Base-by-base conservation (phyloP, 2,113 vertebrate genomes). In the Okapia johnstoni region DNA sequence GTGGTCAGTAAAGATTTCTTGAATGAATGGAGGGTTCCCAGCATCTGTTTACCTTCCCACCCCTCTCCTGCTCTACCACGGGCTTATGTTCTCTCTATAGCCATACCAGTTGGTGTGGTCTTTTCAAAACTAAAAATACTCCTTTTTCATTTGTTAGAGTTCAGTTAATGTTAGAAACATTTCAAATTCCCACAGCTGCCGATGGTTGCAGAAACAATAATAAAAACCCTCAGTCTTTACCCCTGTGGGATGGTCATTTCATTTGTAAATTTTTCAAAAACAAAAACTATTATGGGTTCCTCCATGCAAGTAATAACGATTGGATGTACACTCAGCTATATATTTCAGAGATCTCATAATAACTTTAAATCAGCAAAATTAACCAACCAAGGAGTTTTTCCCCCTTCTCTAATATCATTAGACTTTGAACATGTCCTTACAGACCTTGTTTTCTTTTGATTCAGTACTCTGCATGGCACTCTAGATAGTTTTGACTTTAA, bases 121-220 rank as follows among this genome's bases (percentile, higher is more conserved):
- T 96, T 96, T 94, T 93, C 36, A 86, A 92, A 97, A 86, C n/a
- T 61, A n/a, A 84, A 94, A 90, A 25, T 46, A 77, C 15, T 63
- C 46, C 10, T 19, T 95, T 90, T 61, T 50, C 48, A 52, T 46
- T 58, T 81, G 15, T 36, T 50, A 50, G 58, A 60, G 16, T 92
- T 93, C 43, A 50, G 0, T 55, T 50, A n/a, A 86, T 89, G 33
- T 91, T 90, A 90, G 60, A 87, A 84, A 79, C 46, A 73, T 66
- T 92, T 73, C 21, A 92, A 92, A 86, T 90, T 70, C 46, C 60
- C 55, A 61, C 19, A 93, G 63, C 36, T 70, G 33, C n/a, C 36
- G n/a, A 79, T 79, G 4, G 40, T 57, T 85, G 7, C 50, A 81
- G n/a, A 84, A 87, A 79, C 26, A 17, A 2, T 70, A 85, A 63